Percentiles rank a stretch among this genome's conserved stretches.
Evolutionary conservation across 2,888 invertebrate species (phyloP).

Genomic region (Chloromyia formosa): DNA sequence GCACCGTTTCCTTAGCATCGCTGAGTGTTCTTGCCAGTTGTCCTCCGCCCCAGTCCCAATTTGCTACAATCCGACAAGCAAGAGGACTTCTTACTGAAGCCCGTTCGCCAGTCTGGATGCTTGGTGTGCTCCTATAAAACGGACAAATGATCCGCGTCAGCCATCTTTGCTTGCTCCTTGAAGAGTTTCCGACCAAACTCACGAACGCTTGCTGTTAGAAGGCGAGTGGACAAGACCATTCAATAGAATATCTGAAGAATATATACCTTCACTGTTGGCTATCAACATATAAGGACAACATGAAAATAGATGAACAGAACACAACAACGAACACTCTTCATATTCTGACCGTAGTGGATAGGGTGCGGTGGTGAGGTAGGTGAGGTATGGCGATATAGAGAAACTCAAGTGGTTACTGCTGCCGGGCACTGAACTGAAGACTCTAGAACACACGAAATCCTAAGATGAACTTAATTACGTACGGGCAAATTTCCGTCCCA

Average conservation of each 20-base stretch:
- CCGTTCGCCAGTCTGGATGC: slow-evolving; percentile 1
- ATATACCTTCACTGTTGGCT: not conserved
- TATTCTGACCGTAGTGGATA: not conserved
- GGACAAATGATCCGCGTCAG: slow-evolving; percentile 50
- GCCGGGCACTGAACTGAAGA: slow-evolving; percentile 30
- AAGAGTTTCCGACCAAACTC: slow-evolving; percentile 20
- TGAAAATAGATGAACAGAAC: slow-evolving; percentile 10
- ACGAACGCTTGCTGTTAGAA: slow-evolving; percentile 12
- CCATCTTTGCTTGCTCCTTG: slow-evolving; percentile 48
- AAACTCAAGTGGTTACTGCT: slow-evolving; percentile 38
- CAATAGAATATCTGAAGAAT: slow-evolving; percentile 11
- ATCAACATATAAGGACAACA: slow-evolving; percentile 3
- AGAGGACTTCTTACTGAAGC: slow-evolving; percentile 10
- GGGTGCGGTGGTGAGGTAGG: not conserved
- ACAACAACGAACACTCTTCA: not conserved
- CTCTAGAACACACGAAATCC: slow-evolving; percentile 47
- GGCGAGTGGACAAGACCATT: slow-evolving; percentile 26
- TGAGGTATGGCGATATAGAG: slow-evolving; percentile 20
- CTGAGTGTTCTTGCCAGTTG: slow-evolving; percentile 40
- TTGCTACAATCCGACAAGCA: not conserved
- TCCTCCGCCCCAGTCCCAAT: slow-evolving; percentile 1
- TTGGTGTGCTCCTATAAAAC: slow-evolving; percentile 46
- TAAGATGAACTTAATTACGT: slow-evolving; percentile 50
- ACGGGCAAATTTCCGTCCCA: slow-evolving; percentile 41
- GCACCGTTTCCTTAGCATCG: slow-evolving; percentile 46